phyloP scores from a whole-genome alignment of 2,888 invertebrate species.

The Chironomus tentans region DNA sequence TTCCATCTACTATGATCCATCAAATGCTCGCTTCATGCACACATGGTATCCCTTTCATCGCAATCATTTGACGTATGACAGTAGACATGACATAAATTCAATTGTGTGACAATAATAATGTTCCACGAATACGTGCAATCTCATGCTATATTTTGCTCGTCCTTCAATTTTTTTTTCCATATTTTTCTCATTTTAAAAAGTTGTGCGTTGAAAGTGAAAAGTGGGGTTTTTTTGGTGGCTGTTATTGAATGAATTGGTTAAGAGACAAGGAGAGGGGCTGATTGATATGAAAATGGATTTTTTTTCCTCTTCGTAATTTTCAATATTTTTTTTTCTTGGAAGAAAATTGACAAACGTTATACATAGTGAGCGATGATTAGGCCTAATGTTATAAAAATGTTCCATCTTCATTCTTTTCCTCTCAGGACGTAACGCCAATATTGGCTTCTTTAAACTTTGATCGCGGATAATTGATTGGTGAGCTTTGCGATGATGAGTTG shows the following conservation, averaged over 20 bases:
- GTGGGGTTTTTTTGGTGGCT: no score
- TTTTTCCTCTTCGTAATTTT: background rate
- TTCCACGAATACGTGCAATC: no score
- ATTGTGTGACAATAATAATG: no score
- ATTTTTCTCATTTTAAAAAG: no score
- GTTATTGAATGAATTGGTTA: no score
- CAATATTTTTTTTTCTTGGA: no score
- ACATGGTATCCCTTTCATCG: background rate
- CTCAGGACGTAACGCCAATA: constrained; percentile 12
- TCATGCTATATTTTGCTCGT: no score
- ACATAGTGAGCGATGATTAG: background rate
- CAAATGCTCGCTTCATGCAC: background rate
- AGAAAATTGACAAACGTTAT: background rate
- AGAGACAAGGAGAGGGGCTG: no score
- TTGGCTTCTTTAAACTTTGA: constrained; percentile 14
- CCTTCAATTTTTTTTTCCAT: no score
- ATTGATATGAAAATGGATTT: background rate
- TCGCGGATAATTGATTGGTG: constrained; percentile 20
- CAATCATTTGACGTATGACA: background rate
- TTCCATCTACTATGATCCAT: background rate
- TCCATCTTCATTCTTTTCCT: constrained; percentile 1
- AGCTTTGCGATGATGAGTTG: constrained; percentile 23
- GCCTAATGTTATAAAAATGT: constrained; percentile 24
- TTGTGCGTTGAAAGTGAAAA: no score
- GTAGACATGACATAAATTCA: background rate